Evolutionary conservation across 35 echinoderm and acorn worm species (phyloP).

Genomic region (Holothuria glaberrima): DNA sequence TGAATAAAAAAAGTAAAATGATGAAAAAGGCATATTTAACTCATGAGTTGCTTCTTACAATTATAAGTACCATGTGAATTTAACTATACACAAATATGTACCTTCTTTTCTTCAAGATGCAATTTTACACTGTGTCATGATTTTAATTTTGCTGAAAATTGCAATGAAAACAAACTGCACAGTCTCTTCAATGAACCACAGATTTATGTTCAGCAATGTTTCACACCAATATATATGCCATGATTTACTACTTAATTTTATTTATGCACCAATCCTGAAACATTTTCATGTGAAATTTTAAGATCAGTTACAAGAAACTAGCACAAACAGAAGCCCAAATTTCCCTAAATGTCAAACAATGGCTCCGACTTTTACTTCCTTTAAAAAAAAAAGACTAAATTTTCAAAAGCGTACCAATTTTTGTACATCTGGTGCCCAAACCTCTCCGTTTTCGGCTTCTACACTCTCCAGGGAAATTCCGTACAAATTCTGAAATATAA

Average conservation of each 20-base stretch:
- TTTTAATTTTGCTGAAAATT: too few relatives aligned
- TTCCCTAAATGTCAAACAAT: not conserved
- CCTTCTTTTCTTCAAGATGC: too few relatives aligned
- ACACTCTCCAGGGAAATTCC: slow-evolving; percentile 77
- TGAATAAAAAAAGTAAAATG: not conserved
- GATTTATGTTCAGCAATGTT: too few relatives aligned
- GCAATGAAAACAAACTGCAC: too few relatives aligned
- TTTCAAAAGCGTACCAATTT: slow-evolving; percentile 76
- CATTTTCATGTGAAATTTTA: not conserved
- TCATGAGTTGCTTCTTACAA: too few relatives aligned
- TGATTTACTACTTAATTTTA: too few relatives aligned
- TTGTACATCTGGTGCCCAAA: slow-evolving; percentile 89
- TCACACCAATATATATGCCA: too few relatives aligned
- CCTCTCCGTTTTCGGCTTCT: slow-evolving; percentile 78
- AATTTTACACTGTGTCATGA: too few relatives aligned
- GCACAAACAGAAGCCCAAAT: not conserved
- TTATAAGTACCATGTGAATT: too few relatives aligned
- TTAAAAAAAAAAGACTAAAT: not conserved
- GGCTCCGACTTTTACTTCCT: not conserved
- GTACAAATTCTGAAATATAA: slow-evolving; percentile 87
- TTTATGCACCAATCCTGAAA: too few relatives aligned
- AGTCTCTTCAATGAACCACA: too few relatives aligned
- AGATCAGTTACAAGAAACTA: not conserved
- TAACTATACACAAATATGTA: too few relatives aligned
- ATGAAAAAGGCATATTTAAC: not conserved